These are phyloP conservation scores for Theonella swinhoei DNA, from an alignment of 37 sponge, comb jelly and placozoan genomes.

Conservation along the genomic window DNA sequence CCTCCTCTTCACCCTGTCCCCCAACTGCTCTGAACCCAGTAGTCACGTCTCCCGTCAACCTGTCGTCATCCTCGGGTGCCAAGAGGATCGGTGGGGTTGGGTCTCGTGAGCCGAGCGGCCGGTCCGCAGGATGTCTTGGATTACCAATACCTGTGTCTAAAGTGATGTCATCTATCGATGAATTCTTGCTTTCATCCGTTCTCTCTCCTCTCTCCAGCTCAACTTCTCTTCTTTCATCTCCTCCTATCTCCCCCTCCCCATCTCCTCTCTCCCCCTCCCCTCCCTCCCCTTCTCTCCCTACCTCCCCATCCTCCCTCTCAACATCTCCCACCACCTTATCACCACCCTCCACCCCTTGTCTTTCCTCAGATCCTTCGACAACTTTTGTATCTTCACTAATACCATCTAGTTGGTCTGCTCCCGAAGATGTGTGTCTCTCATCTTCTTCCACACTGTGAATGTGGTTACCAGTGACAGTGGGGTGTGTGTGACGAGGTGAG, in stretches of 20 bases:
- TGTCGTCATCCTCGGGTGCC: not conserved
- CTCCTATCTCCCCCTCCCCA: not conserved
- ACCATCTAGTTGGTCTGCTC: no score
- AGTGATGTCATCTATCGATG: no score
- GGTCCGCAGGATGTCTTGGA: no score
- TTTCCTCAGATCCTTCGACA: constrained; percentile 8
- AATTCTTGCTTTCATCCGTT: no score
- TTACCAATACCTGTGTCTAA: no score
- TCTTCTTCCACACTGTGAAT: not conserved
- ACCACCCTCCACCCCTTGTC: constrained; percentile 13
- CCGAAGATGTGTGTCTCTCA: no score
- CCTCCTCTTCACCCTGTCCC: not conserved
- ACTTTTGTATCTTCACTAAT: no score
- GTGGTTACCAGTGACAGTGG: no score
- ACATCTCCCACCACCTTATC: not conserved
- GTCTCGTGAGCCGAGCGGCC: not conserved
- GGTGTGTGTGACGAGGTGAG: no score
- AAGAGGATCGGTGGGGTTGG: not conserved
- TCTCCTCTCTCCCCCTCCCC: not conserved
- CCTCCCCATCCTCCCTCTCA: not conserved
- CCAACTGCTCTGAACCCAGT: no score
- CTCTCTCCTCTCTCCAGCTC: not conserved
- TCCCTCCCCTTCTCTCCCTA: not conserved
- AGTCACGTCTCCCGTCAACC: not conserved
- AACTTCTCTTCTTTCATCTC: not conserved